Conservation (phyloP, 2,113 vertebrate genomes). For the Chiloscyllium plagiosum region DNA sequence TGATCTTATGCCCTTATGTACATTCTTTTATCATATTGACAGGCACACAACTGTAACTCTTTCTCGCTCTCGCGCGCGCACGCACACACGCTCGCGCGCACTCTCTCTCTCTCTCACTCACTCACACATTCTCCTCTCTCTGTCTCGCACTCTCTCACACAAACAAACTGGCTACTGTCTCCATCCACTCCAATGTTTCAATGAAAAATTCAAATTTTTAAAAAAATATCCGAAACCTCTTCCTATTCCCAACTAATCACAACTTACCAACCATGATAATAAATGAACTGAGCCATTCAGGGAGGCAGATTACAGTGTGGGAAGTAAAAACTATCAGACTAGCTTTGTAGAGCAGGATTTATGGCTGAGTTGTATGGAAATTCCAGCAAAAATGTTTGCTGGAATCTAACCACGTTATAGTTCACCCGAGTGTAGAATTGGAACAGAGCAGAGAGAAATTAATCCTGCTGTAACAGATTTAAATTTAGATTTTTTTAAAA, state of each 20-base stretch:
- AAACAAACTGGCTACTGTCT: too few relatives aligned
- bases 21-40: not conserved
- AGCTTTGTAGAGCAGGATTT: not conserved
- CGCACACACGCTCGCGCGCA: too few relatives aligned
- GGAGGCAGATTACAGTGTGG: not conserved
- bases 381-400: not conserved
- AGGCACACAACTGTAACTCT: not conserved
- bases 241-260: not conserved
- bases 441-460: not conserved
- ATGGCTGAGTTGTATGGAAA: not conserved
- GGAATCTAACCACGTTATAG: not conserved
- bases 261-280: not conserved
- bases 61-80: too few relatives aligned
- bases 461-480: not conserved
- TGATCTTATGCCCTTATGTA: not conserved
- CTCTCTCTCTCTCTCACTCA: too few relatives aligned
- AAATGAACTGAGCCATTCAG: not conserved
- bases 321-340: not conserved
- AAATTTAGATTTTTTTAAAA: too few relatives aligned
- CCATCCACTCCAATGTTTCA: not conserved
- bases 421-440: not conserved
- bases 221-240: not conserved
- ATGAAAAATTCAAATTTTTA: too few relatives aligned
- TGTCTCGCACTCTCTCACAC: too few relatives aligned
- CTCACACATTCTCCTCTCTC: too few relatives aligned